Base-by-base conservation (phyloP, 2,888 invertebrate species). In the Therioaphis trifolii region DNA sequence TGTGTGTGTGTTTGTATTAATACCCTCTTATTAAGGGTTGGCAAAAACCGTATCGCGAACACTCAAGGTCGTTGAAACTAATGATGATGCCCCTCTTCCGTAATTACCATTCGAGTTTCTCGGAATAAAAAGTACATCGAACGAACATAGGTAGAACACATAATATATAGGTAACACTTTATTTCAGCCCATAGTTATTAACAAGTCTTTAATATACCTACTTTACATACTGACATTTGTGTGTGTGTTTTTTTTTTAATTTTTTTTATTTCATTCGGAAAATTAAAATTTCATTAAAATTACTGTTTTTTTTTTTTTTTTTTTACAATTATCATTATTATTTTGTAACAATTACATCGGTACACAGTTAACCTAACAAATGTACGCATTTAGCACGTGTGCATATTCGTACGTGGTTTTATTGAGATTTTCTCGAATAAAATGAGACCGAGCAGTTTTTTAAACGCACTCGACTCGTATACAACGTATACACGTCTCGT, bases 81-180 rank as follows among this genome's bases (percentile, higher is more conserved):
- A 72, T 72, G 72, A 52, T 72, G 12, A 12, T n/a, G 11, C 46
- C 49, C 46, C 49, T 49, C n/a, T 21, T 49, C 29, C n/a, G 29
- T 72, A 72, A 72, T 72, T 63, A 15, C 63, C 9, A 55, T 55
- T 55, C 55, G 55, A 21, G 52, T 52, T 52, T n/a, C 52, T 52
- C n/a, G 52, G 55, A 55, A 55, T 21, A 21, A 24, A 24, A 55
- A 55, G 7, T 5, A 2, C 55, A 21, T 24, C 55, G 55, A 11
- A 24, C 11, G 11, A 55, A 7, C 21, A 24, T 7, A 24, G 52
- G 18, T 5, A 4, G 5, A 4, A n/a, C 18, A n/a, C 35, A 5
- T 35, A 35, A 35, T 35, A 15, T 18, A 49, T 15, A 49, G n/a
- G 15, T n/a, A 2, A 9, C 14, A 46, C 3, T 52, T 1, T n/a